Percentiles rank a stretch among this genome's conserved stretches.
These are phyloP conservation scores for Rhynchophorus ferrugineus DNA, from an alignment of 1,140 invertebrate species.

Conservation along the genomic window DNA sequence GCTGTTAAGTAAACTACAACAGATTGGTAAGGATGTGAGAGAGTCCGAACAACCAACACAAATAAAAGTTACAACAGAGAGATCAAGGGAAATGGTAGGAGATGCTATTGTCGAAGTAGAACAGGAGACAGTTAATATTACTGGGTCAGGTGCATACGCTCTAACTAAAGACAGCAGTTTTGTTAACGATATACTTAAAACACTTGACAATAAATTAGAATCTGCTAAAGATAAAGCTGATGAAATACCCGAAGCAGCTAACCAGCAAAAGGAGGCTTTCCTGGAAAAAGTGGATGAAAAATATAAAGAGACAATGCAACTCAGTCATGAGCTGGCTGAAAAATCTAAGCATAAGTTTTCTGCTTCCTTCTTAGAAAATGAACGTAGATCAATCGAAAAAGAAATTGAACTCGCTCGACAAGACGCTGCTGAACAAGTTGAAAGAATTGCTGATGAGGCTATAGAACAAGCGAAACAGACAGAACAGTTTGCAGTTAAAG, in stretches of 20 bases:
- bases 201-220: conserved; percentile 23
- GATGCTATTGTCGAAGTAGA: no score
- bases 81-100: no score
- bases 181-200: conserved; percentile 19
- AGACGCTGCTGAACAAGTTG: background rate
- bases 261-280: conserved; percentile 12
- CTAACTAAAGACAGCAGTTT: conserved; percentile 14
- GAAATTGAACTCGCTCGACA: background rate
- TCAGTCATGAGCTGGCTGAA: conserved; percentile 12
- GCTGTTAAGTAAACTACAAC: no score
- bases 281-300: conserved; percentile 23
- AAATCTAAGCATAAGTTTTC: conserved; percentile 1
- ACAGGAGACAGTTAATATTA: background rate
- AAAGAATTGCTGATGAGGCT: background rate
- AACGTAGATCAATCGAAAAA: background rate
- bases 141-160: background rate
- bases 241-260: background rate
- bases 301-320: conserved; percentile 20
- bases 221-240: conserved; percentile 12
- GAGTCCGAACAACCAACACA: no score
- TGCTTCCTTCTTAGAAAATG: conserved; percentile 1
- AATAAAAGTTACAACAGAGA: no score
- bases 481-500: background rate
- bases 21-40: no score
- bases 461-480: background rate